Evolutionary conservation across 64 coral and sea anemone genomes (phyloP), one percentile per base, ranked within the genome.

Genomic region (Stichodactyla helianthus): DNA sequence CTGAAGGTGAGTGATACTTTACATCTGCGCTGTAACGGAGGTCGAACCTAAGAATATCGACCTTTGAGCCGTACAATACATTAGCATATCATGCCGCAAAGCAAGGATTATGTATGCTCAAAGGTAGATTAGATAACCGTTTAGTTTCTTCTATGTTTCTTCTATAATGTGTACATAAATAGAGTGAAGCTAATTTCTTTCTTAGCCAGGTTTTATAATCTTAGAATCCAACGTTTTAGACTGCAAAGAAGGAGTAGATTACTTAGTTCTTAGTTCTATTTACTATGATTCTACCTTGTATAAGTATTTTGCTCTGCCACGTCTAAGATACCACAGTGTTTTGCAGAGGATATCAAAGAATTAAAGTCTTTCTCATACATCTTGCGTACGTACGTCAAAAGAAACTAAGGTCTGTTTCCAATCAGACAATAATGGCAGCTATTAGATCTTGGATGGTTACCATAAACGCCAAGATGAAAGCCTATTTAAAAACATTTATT

Each of bases 401-500:
- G 26, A 0, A 6, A 10, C 68, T 19, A 27, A 74, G 31, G 27
- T 74, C 68, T 74, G 68, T 74, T 74, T 31, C 25, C 25, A 74
- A 74, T 74, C 68, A 74, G 68, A 74, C 25, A 31, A 31, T 35
- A 31, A 74, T 74, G 26, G 68, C 68, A 74, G 25, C 68, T 74
- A 74, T 74, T 74, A 74, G 68, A 4, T 4, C 27, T 23, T 74
- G 68, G 17, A 28, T 74, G 68, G 68, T 74, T 26, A 26, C 17
- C 27, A 26, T 74, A 74, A 74, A 74, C n/a, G 26, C 25, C 27
- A 25, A 74, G 8, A 31, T 11, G 68, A 31, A 74, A 74, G 26
- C 7, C 68, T 11, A 74, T 74, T 74, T 74, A 28, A 74, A 74
- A 74, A 11, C 68, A 74, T 74, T 74, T 74, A 74, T 26, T 74